Conservation (phyloP, 2,797 vertebrate genomes). For the Falco naumanni region DNA sequence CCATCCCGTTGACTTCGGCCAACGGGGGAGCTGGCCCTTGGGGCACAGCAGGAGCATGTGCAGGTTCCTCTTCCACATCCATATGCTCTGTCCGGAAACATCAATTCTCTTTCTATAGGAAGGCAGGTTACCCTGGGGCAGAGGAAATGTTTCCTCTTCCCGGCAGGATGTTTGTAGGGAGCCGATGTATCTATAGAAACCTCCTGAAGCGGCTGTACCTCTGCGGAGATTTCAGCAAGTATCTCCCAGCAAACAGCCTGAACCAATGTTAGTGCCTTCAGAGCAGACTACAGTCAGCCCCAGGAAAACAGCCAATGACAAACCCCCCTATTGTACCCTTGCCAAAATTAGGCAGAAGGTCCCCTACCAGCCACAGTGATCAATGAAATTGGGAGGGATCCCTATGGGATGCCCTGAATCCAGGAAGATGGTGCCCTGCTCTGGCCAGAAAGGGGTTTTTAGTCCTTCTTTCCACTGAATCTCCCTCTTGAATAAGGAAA, state of each 20-base stretch:
- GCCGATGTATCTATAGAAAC: conserved; percentile 49
- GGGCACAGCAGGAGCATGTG: background rate
- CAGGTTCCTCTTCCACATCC: conserved; percentile 4
- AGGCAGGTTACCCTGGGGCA: conserved; percentile 67
- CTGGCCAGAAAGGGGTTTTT: background rate
- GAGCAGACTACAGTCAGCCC: background rate
- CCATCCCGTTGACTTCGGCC: background rate
- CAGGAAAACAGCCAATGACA: background rate
- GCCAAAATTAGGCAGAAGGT: background rate
- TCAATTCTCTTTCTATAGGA: conserved; percentile 66
- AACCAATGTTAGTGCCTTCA: background rate
- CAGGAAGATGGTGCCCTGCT: background rate
- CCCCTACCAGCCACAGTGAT: background rate
- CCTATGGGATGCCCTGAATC: background rate
- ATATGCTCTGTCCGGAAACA: conserved; percentile 48
- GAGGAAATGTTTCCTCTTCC: conserved; percentile 67
- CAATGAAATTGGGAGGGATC: background rate
- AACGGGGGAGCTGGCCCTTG: background rate
- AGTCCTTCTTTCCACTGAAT: background rate
- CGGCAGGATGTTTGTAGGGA: conserved; percentile 55
- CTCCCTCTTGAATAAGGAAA: background rate
- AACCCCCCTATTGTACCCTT: background rate
- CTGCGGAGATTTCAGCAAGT: background rate
- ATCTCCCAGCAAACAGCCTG: background rate
- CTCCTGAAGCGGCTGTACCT: background rate